Conservation (phyloP, 2,797 vertebrate species). For the Enteromius radiatus region DNA sequence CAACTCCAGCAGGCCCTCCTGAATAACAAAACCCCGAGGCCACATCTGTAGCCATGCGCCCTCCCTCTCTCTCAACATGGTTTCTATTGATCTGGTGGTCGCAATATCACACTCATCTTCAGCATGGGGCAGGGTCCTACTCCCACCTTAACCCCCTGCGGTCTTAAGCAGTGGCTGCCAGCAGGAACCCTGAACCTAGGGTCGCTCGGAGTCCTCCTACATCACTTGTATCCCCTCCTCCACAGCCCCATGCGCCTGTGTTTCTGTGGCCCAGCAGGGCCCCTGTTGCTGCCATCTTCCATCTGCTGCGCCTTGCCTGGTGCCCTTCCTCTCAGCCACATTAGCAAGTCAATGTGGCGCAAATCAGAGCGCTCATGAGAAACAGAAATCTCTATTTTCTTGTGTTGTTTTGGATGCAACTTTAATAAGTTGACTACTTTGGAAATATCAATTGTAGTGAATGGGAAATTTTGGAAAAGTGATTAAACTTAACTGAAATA, state of each 20-base stretch:
- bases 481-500: slow-evolving; percentile 23
- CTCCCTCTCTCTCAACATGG: slow-evolving; percentile 56
- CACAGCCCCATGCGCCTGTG: slow-evolving; percentile 38
- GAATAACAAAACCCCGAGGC: slow-evolving; percentile 47
- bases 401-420: slow-evolving; percentile 14
- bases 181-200: slow-evolving; percentile 56
- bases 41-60: slow-evolving; percentile 49
- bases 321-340: slow-evolving; percentile 54
- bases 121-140: slow-evolving; percentile 46
- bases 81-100: slow-evolving; percentile 56
- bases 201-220: slow-evolving; percentile 54
- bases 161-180: slow-evolving; percentile 57
- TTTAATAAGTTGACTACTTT: slow-evolving; percentile 22
- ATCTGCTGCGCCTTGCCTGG: slow-evolving; percentile 61
- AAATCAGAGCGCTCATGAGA: slow-evolving; percentile 42
- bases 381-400: slow-evolving; percentile 15
- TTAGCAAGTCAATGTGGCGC: slow-evolving; percentile 64
- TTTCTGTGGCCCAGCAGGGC: slow-evolving; percentile 57
- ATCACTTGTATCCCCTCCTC: slow-evolving; percentile 37
- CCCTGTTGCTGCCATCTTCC: slow-evolving; percentile 56
- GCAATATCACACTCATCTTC: slow-evolving; percentile 59
- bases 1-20: slow-evolving; percentile 48
- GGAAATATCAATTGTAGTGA: not conserved
- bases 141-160: slow-evolving; percentile 53
- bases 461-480: not conserved